Conservation (phyloP, 2,888 invertebrate species). For the Platerodrilus igneus region DNA sequence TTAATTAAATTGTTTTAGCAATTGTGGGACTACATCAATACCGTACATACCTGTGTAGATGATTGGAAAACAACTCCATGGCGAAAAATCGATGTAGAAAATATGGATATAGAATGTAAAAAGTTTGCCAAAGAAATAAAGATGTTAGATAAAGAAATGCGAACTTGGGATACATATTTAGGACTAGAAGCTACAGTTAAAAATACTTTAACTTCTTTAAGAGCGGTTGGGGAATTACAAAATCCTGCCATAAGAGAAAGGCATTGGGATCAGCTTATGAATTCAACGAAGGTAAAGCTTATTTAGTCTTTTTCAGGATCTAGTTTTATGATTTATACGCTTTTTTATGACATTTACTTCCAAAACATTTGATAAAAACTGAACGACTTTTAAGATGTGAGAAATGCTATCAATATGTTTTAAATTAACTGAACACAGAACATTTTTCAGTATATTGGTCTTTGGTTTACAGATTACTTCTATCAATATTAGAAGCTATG, state of each 20-base stretch:
- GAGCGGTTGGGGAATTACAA: conserved; percentile 93
- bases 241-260: conserved; percentile 94
- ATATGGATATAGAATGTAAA: conserved; percentile 98
- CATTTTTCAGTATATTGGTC: no score
- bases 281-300: conserved; percentile 88
- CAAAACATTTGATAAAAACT: no score
- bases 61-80: conserved; percentile 98
- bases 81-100: conserved; percentile 95
- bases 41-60: conserved; percentile 86
- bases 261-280: conserved; percentile 96
- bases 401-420: no score
- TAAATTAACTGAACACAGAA: no score
- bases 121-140: conserved; percentile 94
- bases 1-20: conserved; percentile 55
- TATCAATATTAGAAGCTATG: no score
- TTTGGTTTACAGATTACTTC: no score
- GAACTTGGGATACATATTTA: conserved; percentile 87
- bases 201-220: conserved; percentile 91
- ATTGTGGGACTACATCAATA: conserved; percentile 92
- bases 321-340: neutral
- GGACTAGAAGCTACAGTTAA: conserved; percentile 88
- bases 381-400: no score
- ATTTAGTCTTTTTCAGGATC: no score
- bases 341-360: no score
- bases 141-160: conserved; percentile 92